Conservation (phyloP, 2,113 vertebrate species). For the Copsychus sechellarum region DNA sequence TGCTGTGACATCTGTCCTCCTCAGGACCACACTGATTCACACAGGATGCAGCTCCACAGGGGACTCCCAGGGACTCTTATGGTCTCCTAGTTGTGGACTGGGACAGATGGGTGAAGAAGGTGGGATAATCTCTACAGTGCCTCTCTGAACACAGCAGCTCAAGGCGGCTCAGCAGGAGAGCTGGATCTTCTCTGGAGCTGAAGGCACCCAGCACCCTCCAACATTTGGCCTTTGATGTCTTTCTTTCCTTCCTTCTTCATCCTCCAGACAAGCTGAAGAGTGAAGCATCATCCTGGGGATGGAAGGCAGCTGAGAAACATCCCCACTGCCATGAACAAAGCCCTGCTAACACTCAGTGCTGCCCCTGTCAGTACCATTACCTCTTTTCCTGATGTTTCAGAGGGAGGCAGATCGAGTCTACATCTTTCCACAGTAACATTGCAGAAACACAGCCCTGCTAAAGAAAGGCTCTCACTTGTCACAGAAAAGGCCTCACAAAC, state of each 20-base stretch:
- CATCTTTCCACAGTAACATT: not conserved
- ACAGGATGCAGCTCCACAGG: not conserved
- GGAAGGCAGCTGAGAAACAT: not conserved
- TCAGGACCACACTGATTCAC: not conserved
- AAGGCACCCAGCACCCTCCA: not conserved
- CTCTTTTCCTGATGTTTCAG: not conserved
- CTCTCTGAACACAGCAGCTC: not conserved
- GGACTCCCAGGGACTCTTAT: rapidly evolving
- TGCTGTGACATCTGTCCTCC: not conserved
- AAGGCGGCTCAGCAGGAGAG: not conserved
- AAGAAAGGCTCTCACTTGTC: conserved; percentile 9
- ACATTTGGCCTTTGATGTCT: not conserved
- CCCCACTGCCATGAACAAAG: not conserved
- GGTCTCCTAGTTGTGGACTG: not conserved
- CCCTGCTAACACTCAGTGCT: not conserved
- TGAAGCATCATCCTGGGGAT: not conserved
- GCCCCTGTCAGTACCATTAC: not conserved
- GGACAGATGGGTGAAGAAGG: not conserved
- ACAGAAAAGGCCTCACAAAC: not conserved
- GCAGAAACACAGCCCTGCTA: not conserved
- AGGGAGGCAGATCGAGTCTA: not conserved
- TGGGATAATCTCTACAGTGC: not conserved
- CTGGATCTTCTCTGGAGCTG: not conserved
- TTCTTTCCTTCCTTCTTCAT: not conserved
- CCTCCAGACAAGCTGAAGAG: not conserved